These are phyloP conservation scores for Musca domestica DNA, from an alignment of 1,140 invertebrate genomes.

Conservation along the genomic window DNA sequence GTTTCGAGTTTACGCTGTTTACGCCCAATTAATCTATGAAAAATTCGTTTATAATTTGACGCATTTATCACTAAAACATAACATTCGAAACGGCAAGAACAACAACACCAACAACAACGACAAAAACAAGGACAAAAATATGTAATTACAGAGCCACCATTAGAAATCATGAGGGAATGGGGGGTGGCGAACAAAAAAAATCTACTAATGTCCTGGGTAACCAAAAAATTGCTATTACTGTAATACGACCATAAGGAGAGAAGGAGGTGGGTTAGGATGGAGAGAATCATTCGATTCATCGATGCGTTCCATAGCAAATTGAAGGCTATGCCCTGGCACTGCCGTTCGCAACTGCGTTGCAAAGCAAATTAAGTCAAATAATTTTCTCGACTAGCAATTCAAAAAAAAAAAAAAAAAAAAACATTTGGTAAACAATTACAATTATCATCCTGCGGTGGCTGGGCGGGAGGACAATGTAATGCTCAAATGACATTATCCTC, in stretches of 20 bases:
- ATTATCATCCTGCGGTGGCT: no score
- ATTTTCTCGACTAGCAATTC: no score
- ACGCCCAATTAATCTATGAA: constrained; percentile 53
- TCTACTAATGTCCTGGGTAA: not conserved
- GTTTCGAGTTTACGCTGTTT: constrained; percentile 33
- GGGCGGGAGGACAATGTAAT: no score
- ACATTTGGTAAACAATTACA: no score
- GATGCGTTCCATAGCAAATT: no score
- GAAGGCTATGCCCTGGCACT: no score
- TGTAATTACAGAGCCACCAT: constrained; percentile 7
- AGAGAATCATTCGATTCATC: no score
- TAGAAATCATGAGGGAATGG: not conserved
- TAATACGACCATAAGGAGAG: not conserved
- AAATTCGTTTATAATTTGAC: constrained; percentile 54
- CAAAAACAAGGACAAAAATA: not conserved
- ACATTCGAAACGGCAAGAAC: not conserved
- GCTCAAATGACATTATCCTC: no score
- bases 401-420: no score
- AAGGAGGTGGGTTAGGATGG: no score
- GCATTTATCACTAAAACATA: constrained; percentile 27
- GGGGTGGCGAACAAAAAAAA: not conserved
- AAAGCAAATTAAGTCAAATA: no score
- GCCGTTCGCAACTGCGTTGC: no score
- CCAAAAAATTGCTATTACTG: not conserved
- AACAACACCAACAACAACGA: not conserved